A percentile compares a stretch with the other conserved stretches of the same genome.
These are phyloP conservation scores for Clarias pachynema DNA, from an alignment of 2,797 vertebrate species.

Conservation along the genomic window DNA sequence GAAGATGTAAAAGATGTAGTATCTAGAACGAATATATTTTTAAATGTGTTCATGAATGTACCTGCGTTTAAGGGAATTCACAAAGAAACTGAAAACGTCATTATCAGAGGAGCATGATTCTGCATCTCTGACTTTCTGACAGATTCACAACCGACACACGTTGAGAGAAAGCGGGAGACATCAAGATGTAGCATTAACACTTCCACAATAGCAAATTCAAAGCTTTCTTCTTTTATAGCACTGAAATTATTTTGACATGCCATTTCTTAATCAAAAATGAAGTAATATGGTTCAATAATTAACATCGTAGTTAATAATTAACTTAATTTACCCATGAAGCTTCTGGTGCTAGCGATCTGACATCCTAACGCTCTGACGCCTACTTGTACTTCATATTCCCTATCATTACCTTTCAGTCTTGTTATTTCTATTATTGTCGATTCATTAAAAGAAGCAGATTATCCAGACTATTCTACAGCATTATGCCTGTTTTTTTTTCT, in stretches of 20 bases:
- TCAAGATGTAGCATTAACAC: neutral
- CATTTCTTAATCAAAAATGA: conserved; percentile 8
- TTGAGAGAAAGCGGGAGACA: neutral
- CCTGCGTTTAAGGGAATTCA: neutral
- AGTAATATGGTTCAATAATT: conserved; percentile 14
- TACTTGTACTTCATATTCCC: neutral
- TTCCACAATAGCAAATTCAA: neutral
- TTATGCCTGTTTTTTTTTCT: neutral
- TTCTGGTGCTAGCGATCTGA: neutral
- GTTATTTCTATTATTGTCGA: neutral
- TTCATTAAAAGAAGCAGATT: neutral
- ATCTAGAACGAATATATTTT: neutral
- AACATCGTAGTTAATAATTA: conserved; percentile 4
- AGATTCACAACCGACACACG: neutral
- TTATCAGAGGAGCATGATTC: neutral
- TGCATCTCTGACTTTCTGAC: neutral
- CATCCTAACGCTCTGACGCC: neutral
- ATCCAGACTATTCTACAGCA: neutral
- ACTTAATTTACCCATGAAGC: neutral
- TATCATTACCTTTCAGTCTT: neutral
- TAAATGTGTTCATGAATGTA: neutral
- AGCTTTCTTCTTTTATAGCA: neutral
- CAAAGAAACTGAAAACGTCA: neutral
- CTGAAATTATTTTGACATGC: neutral
- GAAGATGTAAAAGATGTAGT: neutral